Base-by-base conservation (phyloP, 2,888 invertebrate species). In the Ochlodes sylvanus region DNA sequence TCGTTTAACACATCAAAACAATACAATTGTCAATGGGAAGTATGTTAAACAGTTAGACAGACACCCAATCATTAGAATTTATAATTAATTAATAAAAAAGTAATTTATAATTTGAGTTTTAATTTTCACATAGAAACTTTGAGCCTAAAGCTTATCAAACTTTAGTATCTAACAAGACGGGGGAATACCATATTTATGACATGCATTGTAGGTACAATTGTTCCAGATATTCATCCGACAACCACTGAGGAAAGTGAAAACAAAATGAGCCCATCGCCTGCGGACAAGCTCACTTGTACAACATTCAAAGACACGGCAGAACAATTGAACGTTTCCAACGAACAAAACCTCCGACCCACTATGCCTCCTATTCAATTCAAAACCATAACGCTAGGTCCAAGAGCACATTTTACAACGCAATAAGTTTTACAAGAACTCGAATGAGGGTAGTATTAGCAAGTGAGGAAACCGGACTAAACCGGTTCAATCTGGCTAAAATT, bases 391-490 rank as follows among this genome's bases (percentile, higher is more conserved):
- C 55, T 15, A 7, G 27, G 15, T n/a, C 55, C 10, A 21, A 68
- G 38, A 56, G 67, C 38, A 7, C 61, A 61, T 47, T 56, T 68
- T 27, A 27, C 67, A 17, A 38, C 38, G 14, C 12, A 21, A 9
- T 7, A 54, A 7, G 14, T 58, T 57, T 19, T 21, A 57, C 50
- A 57, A 50, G 15, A 38, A 32, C 34, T 27, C 32, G 44, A 61
- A 55, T 38, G 54, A 34, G 60, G 61, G 60, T 55, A 67, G 55
- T 60, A 60, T 52, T 66, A 60, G 44, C 61, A 55, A 67, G 69
- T 69, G 70, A 64, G 72, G 63, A 70, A 69, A 74, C 71, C 62
- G 55, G 70, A 70, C 70, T 64, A 66, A 73, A 68, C 70, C 63
- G 68, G 66, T 68, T 62, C 68, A 62, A 62, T 68, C 61, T 68